These are phyloP conservation scores for Cacatua alba DNA, from an alignment of 2,113 vertebrate species.

Conservation along the genomic window DNA sequence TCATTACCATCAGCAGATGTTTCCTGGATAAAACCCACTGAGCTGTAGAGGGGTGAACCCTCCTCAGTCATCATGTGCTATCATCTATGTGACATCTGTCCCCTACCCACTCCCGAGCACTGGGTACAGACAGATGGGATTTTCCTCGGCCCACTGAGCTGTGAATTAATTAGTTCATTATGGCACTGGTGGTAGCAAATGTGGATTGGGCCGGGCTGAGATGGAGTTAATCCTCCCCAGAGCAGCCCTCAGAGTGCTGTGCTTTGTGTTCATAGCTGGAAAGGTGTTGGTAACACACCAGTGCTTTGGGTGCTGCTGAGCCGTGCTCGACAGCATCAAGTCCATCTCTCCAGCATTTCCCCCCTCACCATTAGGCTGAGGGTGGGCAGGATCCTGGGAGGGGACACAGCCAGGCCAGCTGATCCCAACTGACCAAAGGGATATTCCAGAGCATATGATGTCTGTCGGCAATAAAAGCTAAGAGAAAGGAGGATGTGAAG, in stretches of 20 bases:
- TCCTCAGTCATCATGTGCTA: not conserved
- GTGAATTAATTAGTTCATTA: slow-evolving; percentile 69
- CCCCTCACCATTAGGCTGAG: not conserved
- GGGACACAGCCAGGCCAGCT: not conserved
- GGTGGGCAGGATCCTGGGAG: not conserved
- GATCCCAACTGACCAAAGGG: not conserved
- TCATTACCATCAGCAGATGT: slow-evolving; percentile 35
- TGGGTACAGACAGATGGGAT: slow-evolving; percentile 65
- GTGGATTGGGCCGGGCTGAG: not conserved
- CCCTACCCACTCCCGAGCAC: slow-evolving; percentile 36
- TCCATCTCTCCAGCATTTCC: not conserved
- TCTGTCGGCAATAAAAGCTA: not conserved
- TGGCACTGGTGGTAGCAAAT: slow-evolving; percentile 23
- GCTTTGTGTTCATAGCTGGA: not conserved
- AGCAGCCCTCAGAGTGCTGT: not conserved
- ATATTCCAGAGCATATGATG: not conserved
- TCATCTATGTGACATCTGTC: slow-evolving; percentile 32
- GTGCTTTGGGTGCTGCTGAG: not conserved
- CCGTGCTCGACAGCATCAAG: not conserved
- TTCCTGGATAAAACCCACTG: slow-evolving; percentile 3
- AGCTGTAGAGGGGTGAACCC: not conserved
- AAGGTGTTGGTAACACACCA: not conserved
- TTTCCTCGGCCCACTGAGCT: slow-evolving; percentile 57
- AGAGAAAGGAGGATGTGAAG: not conserved
- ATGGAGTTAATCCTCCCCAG: not conserved